These are phyloP conservation scores for Garrulus glandarius DNA, from an alignment of 2,797 vertebrate species.

Conservation along the genomic window DNA sequence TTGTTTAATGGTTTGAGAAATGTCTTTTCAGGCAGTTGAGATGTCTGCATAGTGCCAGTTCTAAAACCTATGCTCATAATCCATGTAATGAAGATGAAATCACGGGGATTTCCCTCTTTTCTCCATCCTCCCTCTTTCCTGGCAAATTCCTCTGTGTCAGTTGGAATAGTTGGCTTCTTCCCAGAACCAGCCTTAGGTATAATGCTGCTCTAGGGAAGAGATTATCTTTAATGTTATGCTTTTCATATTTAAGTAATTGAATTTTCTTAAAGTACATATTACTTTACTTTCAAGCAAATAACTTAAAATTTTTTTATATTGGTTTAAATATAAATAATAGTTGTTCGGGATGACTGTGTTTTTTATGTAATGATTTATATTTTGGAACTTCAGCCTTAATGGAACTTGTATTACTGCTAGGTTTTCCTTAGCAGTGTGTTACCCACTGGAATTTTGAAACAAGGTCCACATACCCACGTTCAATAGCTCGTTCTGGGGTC, in stretches of 20 bases:
- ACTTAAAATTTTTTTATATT: not conserved
- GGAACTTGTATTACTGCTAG: not conserved
- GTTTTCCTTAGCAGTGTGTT: not conserved
- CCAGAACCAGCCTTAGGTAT: not conserved
- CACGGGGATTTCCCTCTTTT: not conserved
- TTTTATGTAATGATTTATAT: not conserved
- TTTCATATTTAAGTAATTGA: not conserved
- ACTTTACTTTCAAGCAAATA: not conserved
- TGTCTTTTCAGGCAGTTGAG: not conserved
- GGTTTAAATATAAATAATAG: not conserved
- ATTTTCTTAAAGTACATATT: not conserved
- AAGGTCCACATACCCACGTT: accelerated
- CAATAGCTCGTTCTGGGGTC: not conserved
- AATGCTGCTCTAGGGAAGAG: not conserved
- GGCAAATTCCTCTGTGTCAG: not conserved
- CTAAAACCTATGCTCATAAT: not conserved
- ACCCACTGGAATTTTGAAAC: not conserved
- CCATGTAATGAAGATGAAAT: not conserved
- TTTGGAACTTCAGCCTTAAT: not conserved
- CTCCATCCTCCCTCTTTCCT: not conserved
- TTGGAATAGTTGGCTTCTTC: not conserved
- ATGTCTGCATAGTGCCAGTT: not conserved
- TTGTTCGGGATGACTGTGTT: not conserved
- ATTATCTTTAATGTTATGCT: slow-evolving; percentile 19
- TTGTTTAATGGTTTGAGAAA: not conserved